Conservation (phyloP, 2,888 invertebrate genomes). For the Drosophila neutralis region DNA sequence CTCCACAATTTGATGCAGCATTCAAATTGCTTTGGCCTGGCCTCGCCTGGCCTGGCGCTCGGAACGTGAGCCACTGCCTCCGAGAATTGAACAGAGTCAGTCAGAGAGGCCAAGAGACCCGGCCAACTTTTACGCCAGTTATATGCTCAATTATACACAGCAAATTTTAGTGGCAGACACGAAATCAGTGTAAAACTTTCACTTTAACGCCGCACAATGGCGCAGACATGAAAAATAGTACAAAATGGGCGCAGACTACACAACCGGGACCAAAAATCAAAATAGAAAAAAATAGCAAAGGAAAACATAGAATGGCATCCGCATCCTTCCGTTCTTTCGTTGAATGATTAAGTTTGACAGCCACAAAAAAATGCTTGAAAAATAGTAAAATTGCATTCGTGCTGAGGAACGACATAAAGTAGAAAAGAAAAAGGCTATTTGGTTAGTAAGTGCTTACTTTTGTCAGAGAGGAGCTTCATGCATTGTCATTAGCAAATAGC, state of each 20-base stretch:
- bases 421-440: conserved; percentile 19
- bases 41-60: conserved; percentile 12
- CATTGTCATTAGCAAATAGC: conserved; percentile 49
- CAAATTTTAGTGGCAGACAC: conserved; percentile 31
- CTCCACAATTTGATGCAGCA: conserved; percentile 49
- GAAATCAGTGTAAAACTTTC: conserved; percentile 62
- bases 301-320: conserved; percentile 20
- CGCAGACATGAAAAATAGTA: conserved; percentile 45
- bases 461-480: conserved; percentile 27
- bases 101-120: conserved; percentile 11
- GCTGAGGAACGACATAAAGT: conserved; percentile 1
- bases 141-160: conserved; percentile 60
- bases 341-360: conserved; percentile 42
- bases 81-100: conserved; percentile 8
- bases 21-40: conserved; percentile 40
- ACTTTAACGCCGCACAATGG: conserved; percentile 58
- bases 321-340: conserved; percentile 67
- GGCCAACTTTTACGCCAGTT: conserved; percentile 41
- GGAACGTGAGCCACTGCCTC: conserved; percentile 7
- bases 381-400: conserved; percentile 13
- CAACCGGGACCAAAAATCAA: conserved; percentile 16
- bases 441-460: conserved; percentile 15
- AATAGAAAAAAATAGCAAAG: neutral
- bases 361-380: conserved; percentile 9
- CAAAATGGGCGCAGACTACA: conserved; percentile 60